Conservation (phyloP, 2,797 vertebrate species). For the Acanthis flammea region DNA sequence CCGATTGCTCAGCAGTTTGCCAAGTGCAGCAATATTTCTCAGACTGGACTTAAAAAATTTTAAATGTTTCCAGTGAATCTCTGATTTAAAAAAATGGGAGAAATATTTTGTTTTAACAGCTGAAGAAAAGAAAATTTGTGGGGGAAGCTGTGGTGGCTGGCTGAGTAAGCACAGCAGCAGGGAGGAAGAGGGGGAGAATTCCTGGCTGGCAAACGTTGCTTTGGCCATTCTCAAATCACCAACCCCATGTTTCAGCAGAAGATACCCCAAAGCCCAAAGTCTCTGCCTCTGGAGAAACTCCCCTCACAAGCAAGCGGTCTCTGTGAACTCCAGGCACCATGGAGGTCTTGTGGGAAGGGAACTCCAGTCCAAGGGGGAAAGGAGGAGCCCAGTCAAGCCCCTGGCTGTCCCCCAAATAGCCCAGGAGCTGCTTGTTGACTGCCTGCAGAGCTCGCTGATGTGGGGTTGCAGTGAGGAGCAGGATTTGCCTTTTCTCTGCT, state of each 20-base stretch:
- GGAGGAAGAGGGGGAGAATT: background rate
- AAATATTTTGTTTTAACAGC: background rate
- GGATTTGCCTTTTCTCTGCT: background rate
- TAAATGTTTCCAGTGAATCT: background rate
- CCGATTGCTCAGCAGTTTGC: background rate
- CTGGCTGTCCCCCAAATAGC: background rate
- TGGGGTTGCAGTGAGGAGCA: background rate
- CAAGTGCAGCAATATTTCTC: background rate
- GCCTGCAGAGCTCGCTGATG: background rate
- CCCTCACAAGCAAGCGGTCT: fast-evolving
- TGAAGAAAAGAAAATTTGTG: background rate
- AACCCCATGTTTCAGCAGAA: fast-evolving
- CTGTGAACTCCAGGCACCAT: background rate
- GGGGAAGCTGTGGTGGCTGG: background rate
- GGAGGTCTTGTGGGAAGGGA: background rate
- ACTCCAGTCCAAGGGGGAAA: fast-evolving
- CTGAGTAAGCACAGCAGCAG: fast-evolving
- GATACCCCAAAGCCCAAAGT: background rate
- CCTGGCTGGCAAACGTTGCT: background rate
- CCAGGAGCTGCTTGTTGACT: background rate
- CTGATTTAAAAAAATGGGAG: background rate
- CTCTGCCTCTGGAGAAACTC: background rate
- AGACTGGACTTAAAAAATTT: background rate
- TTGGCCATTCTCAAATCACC: background rate
- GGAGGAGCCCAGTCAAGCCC: background rate